These are phyloP conservation scores for Tachuris rubrigastra DNA, from an alignment of 2,113 vertebrate genomes.

Conservation along the genomic window DNA sequence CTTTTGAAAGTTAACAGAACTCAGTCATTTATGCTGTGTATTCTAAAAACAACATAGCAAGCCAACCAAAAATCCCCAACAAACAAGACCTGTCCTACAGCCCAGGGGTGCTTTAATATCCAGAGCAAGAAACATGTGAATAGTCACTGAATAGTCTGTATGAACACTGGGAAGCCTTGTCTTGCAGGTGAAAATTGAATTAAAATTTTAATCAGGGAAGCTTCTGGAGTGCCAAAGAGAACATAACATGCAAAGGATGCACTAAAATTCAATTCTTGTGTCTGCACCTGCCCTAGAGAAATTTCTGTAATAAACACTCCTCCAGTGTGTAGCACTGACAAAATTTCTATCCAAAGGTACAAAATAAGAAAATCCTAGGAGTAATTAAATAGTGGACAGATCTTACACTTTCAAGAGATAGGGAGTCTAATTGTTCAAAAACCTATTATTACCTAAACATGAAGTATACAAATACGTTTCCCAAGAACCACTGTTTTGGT, in stretches of 20 bases:
- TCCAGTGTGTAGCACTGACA: neutral
- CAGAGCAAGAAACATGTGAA: neutral
- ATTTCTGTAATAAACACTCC: neutral
- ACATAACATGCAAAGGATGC: neutral
- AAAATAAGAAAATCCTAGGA: neutral
- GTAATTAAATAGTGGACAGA: fast-evolving
- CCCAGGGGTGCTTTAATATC: neutral
- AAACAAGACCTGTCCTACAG: neutral
- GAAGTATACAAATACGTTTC: neutral
- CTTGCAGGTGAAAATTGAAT: neutral
- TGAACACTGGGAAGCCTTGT: neutral
- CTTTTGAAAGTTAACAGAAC: neutral
- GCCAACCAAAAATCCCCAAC: neutral
- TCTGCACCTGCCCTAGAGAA: neutral
- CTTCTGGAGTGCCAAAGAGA: neutral
- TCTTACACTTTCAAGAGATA: neutral
- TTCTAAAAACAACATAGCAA: neutral
- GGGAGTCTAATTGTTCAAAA: neutral
- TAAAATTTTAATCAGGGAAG: neutral
- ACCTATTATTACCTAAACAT: neutral
- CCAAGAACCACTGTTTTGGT: neutral
- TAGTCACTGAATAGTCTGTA: neutral
- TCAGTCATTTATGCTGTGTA: neutral
- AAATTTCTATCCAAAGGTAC: neutral
- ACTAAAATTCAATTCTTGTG: neutral